Base-by-base conservation (phyloP, 2,888 invertebrate species). In the Polydesmus complanatus region DNA sequence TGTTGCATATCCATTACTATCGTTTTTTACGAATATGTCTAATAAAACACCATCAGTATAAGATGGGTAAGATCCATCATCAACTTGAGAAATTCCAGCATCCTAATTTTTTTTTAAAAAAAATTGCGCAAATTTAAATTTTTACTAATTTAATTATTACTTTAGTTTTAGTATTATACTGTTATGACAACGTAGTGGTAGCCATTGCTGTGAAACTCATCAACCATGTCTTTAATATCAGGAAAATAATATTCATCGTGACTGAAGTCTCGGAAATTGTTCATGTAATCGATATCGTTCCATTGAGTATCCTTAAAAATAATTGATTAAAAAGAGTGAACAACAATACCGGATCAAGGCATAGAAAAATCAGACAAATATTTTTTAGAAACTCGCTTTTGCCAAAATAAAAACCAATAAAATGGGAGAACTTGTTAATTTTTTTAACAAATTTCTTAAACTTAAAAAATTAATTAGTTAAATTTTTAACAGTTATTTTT, bases 211-310 rank as follows among this genome's bases (percentile, higher is more conserved):
- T 88, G 88, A 48, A 88, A 64, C 56, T 82, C 78, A 8, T 82
- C 72, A 0, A 88, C 81, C 67, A 86, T 88, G n/a, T 79, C 73
- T 0, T 85, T 83, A 48, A 88, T 73, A 2, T 79, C 82, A 54
- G 76, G 77, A 71, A 78, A 88, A 47, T 78, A 79, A 0, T 72
- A 71, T n/a, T 74, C 73, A 69, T 86, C 81, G 68, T 83, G 83
- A 0, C 88, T 88, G 70, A 91, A 91, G 71, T 88, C 88, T 71
- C 88, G 86, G 63, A 79, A 79, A 56, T 81, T 77, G 25, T 81
- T 77, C 89, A 90, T 90, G 70, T 88, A 88, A 73, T 90, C 89
- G 64, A 90, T 79, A 72, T 90, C 90, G 68, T 86, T 87, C 86
- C 88, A 89, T 70, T 88, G 86, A 0, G 72, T 69, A 63, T 71